These are phyloP conservation scores for Pogonomyrmex californicus DNA, from an alignment of 1,140 invertebrate genomes.

Conservation along the genomic window DNA sequence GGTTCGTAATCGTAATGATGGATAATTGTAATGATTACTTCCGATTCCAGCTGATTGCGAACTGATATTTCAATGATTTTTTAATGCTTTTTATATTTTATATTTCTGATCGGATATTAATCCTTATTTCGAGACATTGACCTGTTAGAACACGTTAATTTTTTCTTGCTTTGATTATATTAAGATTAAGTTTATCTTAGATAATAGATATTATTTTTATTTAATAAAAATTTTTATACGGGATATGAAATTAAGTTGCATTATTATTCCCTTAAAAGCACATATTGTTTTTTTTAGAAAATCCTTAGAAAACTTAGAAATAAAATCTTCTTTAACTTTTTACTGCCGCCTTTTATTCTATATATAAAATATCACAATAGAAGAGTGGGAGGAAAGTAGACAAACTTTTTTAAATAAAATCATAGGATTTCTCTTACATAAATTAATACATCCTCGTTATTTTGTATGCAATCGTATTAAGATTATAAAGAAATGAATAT, in stretches of 20 bases:
- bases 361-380: background rate
- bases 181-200: background rate
- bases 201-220: background rate
- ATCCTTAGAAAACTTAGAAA: too few species aligned
- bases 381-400: background rate
- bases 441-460: background rate
- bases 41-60: slow-evolving; percentile 9
- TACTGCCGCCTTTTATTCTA: background rate
- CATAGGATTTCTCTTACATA: background rate
- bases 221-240: background rate
- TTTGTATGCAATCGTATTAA: background rate
- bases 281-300: too few species aligned
- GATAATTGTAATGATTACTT: background rate
- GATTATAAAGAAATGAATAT: background rate
- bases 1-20: too few species aligned
- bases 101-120: background rate
- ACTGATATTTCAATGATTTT: background rate
- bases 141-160: background rate
- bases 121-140: background rate
- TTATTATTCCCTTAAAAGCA: too few species aligned
- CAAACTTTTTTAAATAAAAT: slow-evolving; percentile 11
- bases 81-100: too few species aligned
- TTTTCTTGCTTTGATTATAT: background rate
- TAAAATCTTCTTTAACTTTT: too few species aligned
- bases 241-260: too few species aligned